Conservation (phyloP, 2,888 invertebrate species). For the Alloscopus bannaensis region DNA sequence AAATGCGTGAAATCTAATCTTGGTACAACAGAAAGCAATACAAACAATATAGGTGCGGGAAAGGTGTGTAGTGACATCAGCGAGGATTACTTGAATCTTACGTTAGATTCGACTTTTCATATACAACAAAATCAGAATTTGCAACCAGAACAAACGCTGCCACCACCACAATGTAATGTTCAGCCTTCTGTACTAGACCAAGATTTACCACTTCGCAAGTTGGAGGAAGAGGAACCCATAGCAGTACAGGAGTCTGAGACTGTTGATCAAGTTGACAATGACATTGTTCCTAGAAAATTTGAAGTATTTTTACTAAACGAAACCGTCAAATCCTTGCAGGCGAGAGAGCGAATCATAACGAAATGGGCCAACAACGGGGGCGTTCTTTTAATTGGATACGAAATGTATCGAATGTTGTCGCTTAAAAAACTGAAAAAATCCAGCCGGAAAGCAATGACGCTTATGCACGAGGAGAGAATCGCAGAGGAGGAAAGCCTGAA, state of each 20-base stretch:
- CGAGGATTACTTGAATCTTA: no score
- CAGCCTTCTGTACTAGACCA: not conserved
- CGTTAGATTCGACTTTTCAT: not conserved
- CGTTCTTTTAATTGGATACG: constrained; percentile 97
- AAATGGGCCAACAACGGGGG: constrained; percentile 94
- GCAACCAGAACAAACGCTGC: not conserved
- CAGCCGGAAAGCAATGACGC: constrained; percentile 77
- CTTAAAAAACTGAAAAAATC: constrained; percentile 84
- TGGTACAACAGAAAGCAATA: no score
- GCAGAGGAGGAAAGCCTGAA: constrained; percentile 78
- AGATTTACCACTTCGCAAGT: not conserved
- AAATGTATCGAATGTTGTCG: constrained; percentile 93
- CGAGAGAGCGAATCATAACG: constrained; percentile 86
- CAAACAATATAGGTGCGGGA: no score
- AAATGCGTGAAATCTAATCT: constrained; percentile 5
- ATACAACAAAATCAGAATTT: not conserved
- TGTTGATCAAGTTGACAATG: constrained; percentile 81
- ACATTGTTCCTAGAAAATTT: constrained; percentile 90
- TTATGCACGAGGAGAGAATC: constrained; percentile 78
- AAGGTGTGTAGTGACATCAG: no score
- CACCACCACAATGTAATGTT: constrained; percentile 15
- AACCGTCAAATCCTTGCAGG: constrained; percentile 91
- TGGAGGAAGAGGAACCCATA: constrained; percentile 8
- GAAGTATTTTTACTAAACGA: constrained; percentile 94
- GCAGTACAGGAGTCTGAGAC: constrained; percentile 74